A percentile compares a stretch with the other conserved stretches of the same genome.
phyloP scores from a whole-genome alignment of 2,888 invertebrate species.

The Polietes domitor region DNA sequence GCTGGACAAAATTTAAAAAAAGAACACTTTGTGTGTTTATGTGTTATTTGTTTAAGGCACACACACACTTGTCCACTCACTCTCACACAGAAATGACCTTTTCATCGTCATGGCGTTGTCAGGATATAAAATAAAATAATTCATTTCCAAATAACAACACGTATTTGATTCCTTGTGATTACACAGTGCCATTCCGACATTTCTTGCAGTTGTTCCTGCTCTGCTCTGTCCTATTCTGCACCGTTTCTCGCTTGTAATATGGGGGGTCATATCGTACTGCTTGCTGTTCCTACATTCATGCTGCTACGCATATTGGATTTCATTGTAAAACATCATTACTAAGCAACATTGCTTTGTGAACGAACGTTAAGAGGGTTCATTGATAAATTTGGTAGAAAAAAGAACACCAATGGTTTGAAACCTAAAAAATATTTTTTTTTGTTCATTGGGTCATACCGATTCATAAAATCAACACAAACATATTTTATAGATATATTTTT shows the following conservation, averaged over 20 bases:
- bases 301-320: constrained; percentile 58
- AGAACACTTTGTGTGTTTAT: neutral
- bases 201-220: constrained; percentile 5
- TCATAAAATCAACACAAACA: no score
- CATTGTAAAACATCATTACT: constrained; percentile 63
- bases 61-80: neutral
- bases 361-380: constrained; percentile 15
- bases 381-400: neutral
- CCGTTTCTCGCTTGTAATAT: constrained; percentile 15
- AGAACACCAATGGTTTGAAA: no score
- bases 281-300: constrained; percentile 15
- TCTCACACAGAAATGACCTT: neutral
- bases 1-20: neutral
- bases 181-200: constrained; percentile 22
- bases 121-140: constrained; percentile 30
- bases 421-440: no score
- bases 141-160: constrained; percentile 58
- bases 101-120: constrained; percentile 10
- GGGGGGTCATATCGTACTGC: constrained; percentile 22
- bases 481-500: no score
- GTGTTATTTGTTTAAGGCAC: neutral
- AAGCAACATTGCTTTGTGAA: constrained; percentile 52
- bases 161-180: constrained; percentile 61
- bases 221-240: constrained; percentile 23
- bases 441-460: no score